Evolutionary conservation across 2,888 invertebrate genomes (phyloP), one percentile per base, ranked within the genome.

Genomic region (Melipona bicolor): DNA sequence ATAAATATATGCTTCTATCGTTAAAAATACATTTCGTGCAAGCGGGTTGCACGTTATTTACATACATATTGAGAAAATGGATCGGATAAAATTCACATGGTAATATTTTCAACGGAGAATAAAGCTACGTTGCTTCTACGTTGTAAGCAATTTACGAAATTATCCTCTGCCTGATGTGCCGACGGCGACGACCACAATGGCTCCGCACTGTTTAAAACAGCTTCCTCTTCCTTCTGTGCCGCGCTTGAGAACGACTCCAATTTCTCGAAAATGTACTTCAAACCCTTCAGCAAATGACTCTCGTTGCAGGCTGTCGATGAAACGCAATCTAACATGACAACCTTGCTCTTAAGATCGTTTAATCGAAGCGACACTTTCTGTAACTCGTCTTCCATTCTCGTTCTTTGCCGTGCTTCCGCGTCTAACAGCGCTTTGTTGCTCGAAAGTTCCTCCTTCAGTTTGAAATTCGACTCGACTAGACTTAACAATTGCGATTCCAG

Each of bases 341-440:
- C 84, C 62, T 86, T 88, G 43, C 69, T 79, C 50, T 64, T 87
- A 0, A 91, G 72, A 52, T 83, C 82, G 43, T 87, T 78, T n/a
- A 91, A 65, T 21, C 80, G 73, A 9, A 85, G 81, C 24, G 79
- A 81, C 32, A 91, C 68, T 50, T 77, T 73, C 36, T 86, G 77
- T 52, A 85, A 87, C 21, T 84, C 85, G 13, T 82, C 70, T n/a
- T 92, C 92, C 4, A 83, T 88, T 32, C 50, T 87, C 24, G 83
- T 64, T 67, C 90, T 79, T 4, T 77, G 77, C 56, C 81, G 36
- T 64, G 76, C 84, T 61, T 92, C 90, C 13, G 72, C 54, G 13
- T 76, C 56, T 1, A 91, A 24, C 56, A 87, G 65, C 19, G 73
- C 76, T 32, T 80, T 81, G 19, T 84, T 87, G 17, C 72, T 76